phyloP scores from a whole-genome alignment of 2,888 invertebrate species.

The Mylabris sibirica region DNA sequence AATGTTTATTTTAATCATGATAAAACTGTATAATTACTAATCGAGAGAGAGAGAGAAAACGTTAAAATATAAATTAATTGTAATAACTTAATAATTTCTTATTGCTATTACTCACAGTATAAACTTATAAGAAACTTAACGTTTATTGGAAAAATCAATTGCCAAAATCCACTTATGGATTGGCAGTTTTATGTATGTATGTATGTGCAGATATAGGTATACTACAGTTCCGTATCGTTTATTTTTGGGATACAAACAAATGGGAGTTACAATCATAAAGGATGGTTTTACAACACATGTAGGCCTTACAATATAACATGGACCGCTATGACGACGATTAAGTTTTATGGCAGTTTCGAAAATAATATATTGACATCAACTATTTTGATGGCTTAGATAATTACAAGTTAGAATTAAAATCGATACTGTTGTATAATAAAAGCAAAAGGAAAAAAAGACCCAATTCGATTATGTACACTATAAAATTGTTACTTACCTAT shows the following conservation, averaged over 20 bases:
- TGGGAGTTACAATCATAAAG: constrained; percentile 32
- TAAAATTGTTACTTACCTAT: background rate
- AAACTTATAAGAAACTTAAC: background rate
- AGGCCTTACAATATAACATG: constrained; percentile 11
- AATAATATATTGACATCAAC: constrained; percentile 29
- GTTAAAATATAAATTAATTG: background rate
- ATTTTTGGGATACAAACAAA: constrained; percentile 22
- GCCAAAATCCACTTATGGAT: constrained; percentile 9
- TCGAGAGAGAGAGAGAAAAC: no score
- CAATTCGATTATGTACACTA: constrained; percentile 10
- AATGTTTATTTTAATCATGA: background rate
- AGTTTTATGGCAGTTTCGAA: constrained; percentile 25
- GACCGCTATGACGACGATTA: constrained; percentile 25
- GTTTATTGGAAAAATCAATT: constrained; percentile 33
- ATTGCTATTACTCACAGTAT: background rate
- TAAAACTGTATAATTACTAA: background rate
- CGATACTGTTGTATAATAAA: no score
- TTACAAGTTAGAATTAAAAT: constrained; percentile 14
- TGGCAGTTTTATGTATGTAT: background rate
- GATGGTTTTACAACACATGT: constrained; percentile 33
- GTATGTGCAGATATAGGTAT: background rate
- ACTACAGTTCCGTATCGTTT: background rate
- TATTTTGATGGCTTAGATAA: constrained; percentile 20
- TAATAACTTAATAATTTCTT: background rate
- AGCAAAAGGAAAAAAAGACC: no score